Conservation (phyloP, 2,797 vertebrate species). For the Oreortyx pictus region DNA sequence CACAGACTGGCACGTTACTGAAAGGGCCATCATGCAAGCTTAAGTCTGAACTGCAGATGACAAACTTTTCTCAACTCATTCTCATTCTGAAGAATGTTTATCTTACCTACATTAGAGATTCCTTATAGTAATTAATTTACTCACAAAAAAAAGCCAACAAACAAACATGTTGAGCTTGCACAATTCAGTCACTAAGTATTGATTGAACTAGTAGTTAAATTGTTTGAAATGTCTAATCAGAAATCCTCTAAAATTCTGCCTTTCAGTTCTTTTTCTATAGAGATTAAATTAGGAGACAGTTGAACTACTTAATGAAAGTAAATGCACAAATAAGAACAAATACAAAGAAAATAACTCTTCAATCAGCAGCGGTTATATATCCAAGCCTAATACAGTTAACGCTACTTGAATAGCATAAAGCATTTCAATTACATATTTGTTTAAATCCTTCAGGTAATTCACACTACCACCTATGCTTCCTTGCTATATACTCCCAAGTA, state of each 20-base stretch:
- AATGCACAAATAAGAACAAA: conserved; percentile 47
- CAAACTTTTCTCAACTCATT: neutral
- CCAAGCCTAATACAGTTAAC: conserved; percentile 4
- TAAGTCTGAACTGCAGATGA: neutral
- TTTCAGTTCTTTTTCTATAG: conserved; percentile 12
- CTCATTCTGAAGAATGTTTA: neutral
- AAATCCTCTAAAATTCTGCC: conserved; percentile 11
- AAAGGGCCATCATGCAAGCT: neutral
- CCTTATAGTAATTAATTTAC: neutral
- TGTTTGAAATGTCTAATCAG: conserved; percentile 31
- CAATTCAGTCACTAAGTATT: neutral
- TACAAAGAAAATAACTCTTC: conserved; percentile 25
- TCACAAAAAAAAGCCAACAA: neutral
- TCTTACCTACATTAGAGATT: neutral
- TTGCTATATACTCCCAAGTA: neutral
- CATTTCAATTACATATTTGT: conserved; percentile 16
- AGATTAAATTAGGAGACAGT: conserved; percentile 41
- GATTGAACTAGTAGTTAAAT: conserved; percentile 9
- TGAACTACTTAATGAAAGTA: conserved; percentile 33
- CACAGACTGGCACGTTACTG: neutral
- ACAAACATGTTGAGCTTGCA: neutral
- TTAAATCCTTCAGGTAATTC: conserved; percentile 1
- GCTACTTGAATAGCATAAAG: neutral
- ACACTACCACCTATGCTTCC: neutral
- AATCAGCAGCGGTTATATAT: neutral